Evolutionary conservation across 2,888 invertebrate species (phyloP).

Genomic region (Acanthosepion pharaonis): DNA sequence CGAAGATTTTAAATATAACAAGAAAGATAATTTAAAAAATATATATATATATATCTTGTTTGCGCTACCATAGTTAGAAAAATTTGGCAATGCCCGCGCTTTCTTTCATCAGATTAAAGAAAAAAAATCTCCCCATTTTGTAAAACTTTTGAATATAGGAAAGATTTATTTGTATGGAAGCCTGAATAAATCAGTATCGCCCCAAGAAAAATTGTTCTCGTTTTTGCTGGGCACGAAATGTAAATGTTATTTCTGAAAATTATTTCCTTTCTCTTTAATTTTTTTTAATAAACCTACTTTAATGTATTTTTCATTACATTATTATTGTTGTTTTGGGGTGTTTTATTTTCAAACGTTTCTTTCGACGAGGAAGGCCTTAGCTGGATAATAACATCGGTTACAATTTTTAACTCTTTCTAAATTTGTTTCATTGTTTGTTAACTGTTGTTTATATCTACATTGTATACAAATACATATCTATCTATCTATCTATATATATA

Average conservation of each 20-base stretch:
- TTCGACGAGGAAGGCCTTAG: no score
- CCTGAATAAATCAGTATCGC: neutral
- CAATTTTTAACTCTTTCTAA: no score
- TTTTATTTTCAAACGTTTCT: no score
- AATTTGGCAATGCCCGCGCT: neutral
- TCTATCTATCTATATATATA: no score
- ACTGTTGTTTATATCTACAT: no score
- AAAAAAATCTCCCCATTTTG: neutral
- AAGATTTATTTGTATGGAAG: neutral
- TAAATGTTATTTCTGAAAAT: neutral
- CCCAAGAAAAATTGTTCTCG: neutral
- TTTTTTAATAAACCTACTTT: neutral
- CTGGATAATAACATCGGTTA: no score
- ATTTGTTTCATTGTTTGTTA: no score
- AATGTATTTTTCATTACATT: neutral
- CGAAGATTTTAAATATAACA: no score
- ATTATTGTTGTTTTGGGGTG: no score
- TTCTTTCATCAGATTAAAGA: neutral
- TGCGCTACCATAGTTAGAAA: neutral
- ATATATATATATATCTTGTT: neutral
- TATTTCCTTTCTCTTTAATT: neutral
- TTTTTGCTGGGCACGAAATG: neutral
- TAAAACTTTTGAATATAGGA: neutral
- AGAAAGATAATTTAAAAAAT: no score
- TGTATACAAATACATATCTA: no score